Evolutionary conservation across 2,888 invertebrate species (phyloP), one percentile per base, ranked within the genome.

Genomic region (Oxytorus armatus): DNA sequence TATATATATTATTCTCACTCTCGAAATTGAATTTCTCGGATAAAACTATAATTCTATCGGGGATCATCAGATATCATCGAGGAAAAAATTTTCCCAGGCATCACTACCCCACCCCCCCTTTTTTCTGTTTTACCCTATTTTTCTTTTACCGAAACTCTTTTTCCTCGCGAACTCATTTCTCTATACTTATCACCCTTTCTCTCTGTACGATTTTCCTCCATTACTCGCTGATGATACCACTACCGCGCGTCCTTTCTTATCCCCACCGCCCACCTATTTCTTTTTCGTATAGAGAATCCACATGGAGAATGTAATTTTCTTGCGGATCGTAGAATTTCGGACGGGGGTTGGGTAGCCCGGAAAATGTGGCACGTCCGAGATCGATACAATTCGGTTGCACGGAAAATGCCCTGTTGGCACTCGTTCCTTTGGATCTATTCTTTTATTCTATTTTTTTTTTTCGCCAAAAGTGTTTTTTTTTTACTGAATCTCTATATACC

Each of bases 271-370:
- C 18, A n/a, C 14, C 11, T 49, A 3, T 36, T 68, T 69, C 44
- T 61, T 66, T n/a, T 25, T 4, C 36, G n/a, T 61, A 29, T 29
- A 29, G 2, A 29, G 29, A 49, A 80, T 84, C 82, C 76, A 80
- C 80, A 23, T 82, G 77, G 85, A 84, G 87, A 89, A 90, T 90
- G 89, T 88, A 88, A 89, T 89, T 89, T 88, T 87, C 87, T 85
- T 83, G 80, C 79, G 59, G 82, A 82, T 69, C 83, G 82, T 83
- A 84, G 84, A 87, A 89, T 87, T 85, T 87, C n/a, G n/a, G 77
- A 79, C 83, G 83, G 81, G 83, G 77, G 82, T 33, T 11, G 16
- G 0, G 33, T 29, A n/a, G n/a, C n/a, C n/a, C n/a, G n/a, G 25
- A 14, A 36, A 42, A 76, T 44, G 53, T 76, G 33, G 87, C 88